Base-by-base conservation (phyloP, 2,888 invertebrate genomes). In the Eupithecia tripunctaria region DNA sequence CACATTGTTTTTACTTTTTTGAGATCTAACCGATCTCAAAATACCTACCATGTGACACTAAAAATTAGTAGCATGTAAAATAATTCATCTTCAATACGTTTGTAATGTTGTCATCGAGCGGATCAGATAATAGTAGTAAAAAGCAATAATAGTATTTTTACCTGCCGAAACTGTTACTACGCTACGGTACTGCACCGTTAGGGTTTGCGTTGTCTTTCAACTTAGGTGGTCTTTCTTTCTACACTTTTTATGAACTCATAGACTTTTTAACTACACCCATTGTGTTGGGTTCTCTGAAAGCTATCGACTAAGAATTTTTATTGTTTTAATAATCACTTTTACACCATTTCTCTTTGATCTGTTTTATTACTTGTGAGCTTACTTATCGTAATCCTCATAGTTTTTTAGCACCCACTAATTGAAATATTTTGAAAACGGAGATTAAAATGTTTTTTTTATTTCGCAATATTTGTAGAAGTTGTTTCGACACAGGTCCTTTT, bases 101-200 rank as follows among this genome's bases (percentile, higher is more conserved):
- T 7, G 8, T 62, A 10, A 18, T 63, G 38, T 18, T 63, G 18
- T 14, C 21, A 41, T 38, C 21, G 38, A 64, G 38, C 8, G 38
- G 32, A 63, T 64, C 64, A 64, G 32, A 63, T 64, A 67, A 36
- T 32, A 21, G 60, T 25, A 25, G 4, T 56, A 56, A 51, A 47
- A 25, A 14, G 36, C 27, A 64, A 59, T 62, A 32, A 32, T 65
- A 41, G 36, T 27, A n/a, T 65, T 74, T 68, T 70, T 72, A 70
- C 67, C 70, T 65, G 71, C 32, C 43, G 47, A 27, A 64, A 72
- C 74, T 72, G 72, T 72, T 70, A 70, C n/a, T 41, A 67, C 72
- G 67, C n/a, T 41, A 67, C 72, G 67, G 69, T 70, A 62, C 43
- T 64, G 38, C 64, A 70, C 70, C 72, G 74, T 70, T 72, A 75